Base-by-base conservation (phyloP, 1,140 invertebrate species). In the Macrotrachela quadricornifera region DNA sequence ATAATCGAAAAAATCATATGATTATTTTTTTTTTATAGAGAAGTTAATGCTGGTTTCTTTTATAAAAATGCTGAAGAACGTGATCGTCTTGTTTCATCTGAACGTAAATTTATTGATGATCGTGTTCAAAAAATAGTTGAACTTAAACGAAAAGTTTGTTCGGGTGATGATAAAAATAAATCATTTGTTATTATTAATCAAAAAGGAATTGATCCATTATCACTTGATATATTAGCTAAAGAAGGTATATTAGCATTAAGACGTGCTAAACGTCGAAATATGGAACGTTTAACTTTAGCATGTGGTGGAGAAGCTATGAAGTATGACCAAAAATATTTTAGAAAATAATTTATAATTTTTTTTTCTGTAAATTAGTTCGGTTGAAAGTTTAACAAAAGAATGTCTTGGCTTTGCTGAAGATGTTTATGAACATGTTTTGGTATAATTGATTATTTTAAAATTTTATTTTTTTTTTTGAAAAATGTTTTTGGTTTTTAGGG, bases 41-140 rank as follows among this genome's bases (percentile, higher is more conserved):
- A 82, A 65, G 90, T 99, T 0, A 97, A 96, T 68, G 91, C 90
- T 40, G 90, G 91, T 1, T 96, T 99, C 71, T 97, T 97, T 73
- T 99, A 99, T 73, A 99, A 97, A 72, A 68, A 59, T 60, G 87
- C 94, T 12, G 82, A 83, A 58, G 90, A 99, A 63, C 76, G 92
- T 0, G 92, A 99, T 63, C 90, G 91, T 59, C 75, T 99, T 49
- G 81, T 99, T 0, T 71, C 77, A 13, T 87, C 92, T 39, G 94
- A 99, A 69, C 77, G 92, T 52, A 80, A 87, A 57, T 97, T 96
- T 60, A 99, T 97, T 65, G 87, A 94, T 60, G 80, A 88, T 59
- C 77, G 91, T 55, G 88, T 96, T 0, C 74, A 82, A 62, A 94
- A 94, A 74, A 82, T 99, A 36, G 87, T 99, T 61, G 90, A 81